Percentiles rank a stretch among this genome's conserved stretches.
phyloP scores from a whole-genome alignment of 2,888 invertebrate genomes.

The Apotomis capreana region DNA sequence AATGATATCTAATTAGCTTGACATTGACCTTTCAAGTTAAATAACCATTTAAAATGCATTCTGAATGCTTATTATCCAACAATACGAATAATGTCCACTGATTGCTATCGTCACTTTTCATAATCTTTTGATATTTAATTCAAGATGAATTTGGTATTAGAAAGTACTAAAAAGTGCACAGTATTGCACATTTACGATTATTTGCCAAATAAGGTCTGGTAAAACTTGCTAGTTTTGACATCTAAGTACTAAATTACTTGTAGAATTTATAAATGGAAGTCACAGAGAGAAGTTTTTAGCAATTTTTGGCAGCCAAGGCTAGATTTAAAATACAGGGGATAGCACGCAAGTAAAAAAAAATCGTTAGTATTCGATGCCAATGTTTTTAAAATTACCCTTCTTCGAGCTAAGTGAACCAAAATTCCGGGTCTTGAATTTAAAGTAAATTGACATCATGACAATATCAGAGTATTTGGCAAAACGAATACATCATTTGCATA shows the following conservation, averaged over 20 bases:
- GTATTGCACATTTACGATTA: background rate
- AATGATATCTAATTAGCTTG: constrained; percentile 29
- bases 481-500: constrained; percentile 33
- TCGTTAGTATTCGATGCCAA: background rate
- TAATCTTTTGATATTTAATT: background rate
- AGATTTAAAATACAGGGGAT: too few relatives aligned
- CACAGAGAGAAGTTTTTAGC: too few relatives aligned
- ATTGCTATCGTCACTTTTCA: constrained; percentile 6
- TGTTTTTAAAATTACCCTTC: background rate
- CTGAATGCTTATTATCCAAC: constrained; percentile 13
- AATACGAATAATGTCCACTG: background rate
- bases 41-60: constrained; percentile 20
- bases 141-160: background rate
- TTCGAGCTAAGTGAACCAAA: background rate
- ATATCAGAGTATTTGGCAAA: background rate
- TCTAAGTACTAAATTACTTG: background rate
- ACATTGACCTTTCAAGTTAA: constrained; percentile 37
- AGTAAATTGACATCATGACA: background rate
- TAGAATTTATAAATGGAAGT: too few relatives aligned
- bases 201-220: background rate
- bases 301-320: too few relatives aligned
- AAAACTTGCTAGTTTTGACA: background rate
- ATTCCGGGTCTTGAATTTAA: background rate
- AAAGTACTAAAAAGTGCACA: constrained; percentile 2
- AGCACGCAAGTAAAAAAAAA: background rate